Base-by-base conservation (phyloP, 2,888 invertebrate genomes). In the Cactoblastis cactorum region DNA sequence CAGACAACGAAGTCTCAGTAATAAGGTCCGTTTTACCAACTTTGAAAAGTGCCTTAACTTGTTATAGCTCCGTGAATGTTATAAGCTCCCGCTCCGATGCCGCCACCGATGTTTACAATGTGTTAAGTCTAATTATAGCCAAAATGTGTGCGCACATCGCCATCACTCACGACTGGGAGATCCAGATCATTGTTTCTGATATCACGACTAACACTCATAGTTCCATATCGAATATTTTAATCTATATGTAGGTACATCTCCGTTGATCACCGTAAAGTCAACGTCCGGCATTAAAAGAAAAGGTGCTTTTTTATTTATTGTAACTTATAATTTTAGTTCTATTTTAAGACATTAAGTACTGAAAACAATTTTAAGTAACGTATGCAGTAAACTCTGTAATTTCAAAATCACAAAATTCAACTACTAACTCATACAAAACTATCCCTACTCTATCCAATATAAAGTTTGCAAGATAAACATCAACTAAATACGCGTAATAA, bases 91-190 rank as follows among this genome's bases (percentile, higher is more conserved):
- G 63, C 61, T 55, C 63, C 62, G 62, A 57, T 56, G 56, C 43
- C 63, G 63, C 62, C 65, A 68, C 61, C 67, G 68, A 69, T 82
- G 77, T 83, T 84, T 83, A 83, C 81, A 79, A 72, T 75, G 69
- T 71, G 74, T 81, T 82, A 77, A 75, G 70, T 73, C 74, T 80
- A 83, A 83, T 83, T 83, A 80, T 74, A 77, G 71, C 59, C 63
- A 60, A 69, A 66, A 74, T 69, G 74, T 72, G 74, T 70, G 68
- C n/a, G n/a, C 39, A 48, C 69, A 69, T 49, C 69, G 65, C 73
- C 37, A 17, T 67, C 68, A 65, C 73, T 74, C 75, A 71, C 72
- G 65, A 74, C 55, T 71, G 71, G 76, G 71, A 74, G 74, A 67
- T 63, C 55, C 61, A 66, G 69, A 51, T 66, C 70, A 67, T 65